A percentile compares a stretch with the other conserved stretches of the same genome.
Evolutionary conservation across 2,113 vertebrate genomes (phyloP).

Genomic region (Brachyhypopomus occidentalis): DNA sequence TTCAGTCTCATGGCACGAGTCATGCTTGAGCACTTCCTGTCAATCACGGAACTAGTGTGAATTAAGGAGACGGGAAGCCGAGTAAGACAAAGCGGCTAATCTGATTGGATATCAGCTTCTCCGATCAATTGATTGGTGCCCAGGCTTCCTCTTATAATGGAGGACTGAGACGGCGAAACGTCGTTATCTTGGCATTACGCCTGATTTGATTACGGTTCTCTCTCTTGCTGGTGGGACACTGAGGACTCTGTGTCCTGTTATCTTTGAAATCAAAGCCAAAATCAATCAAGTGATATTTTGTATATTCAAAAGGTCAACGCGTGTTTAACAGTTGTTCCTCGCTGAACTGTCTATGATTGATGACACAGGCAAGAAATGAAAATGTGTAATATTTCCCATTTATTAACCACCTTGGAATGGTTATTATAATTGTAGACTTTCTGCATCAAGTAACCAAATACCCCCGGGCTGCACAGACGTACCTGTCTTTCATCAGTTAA

Average conservation of each 20-base stretch:
- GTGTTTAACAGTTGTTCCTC: background rate
- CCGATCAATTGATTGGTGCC: conserved; percentile 6
- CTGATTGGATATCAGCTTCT: background rate
- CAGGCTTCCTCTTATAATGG: conserved; percentile 11
- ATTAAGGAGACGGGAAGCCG: background rate
- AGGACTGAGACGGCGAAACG: background rate
- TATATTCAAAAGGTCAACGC: background rate
- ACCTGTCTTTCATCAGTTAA: conserved; percentile 19
- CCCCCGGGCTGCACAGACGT: background rate
- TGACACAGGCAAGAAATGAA: no score
- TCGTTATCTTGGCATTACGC: conserved; percentile 1
- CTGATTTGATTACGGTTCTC: conserved; percentile 12
- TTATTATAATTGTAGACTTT: conserved; percentile 3
- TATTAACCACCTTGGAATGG: background rate
- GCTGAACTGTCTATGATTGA: no score
- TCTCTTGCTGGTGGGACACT: background rate
- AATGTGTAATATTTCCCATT: background rate
- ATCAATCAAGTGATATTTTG: background rate
- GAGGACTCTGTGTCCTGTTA: background rate
- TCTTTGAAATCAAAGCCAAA: background rate
- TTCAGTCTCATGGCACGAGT: background rate
- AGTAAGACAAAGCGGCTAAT: background rate
- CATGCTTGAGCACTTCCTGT: background rate
- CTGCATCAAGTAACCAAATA: background rate
- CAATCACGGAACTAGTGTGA: background rate